A percentile compares a stretch with the other conserved stretches of the same genome.
Conservation (phyloP, 2,888 invertebrate species). For the Stenotaenia linearis region DNA sequence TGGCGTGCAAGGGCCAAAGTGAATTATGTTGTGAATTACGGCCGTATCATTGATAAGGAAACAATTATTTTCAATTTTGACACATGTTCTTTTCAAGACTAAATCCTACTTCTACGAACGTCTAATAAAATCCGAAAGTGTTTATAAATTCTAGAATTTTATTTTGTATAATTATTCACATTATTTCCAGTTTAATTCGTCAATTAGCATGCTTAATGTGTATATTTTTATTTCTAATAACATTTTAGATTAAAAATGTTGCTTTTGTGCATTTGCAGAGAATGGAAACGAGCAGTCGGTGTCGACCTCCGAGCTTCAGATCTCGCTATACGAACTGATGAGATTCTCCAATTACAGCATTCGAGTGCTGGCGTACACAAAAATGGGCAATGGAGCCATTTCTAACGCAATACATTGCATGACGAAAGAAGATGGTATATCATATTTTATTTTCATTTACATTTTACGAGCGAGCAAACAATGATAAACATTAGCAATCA, state of each 20-base stretch:
- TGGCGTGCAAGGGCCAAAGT: background rate
- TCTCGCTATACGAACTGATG: conserved; percentile 39
- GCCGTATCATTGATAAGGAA: background rate
- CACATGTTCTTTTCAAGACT: background rate
- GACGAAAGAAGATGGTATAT: conserved; percentile 46
- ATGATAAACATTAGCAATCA: background rate
- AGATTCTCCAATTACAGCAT: conserved; percentile 49
- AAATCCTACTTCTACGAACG: background rate
- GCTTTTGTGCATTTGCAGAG: background rate
- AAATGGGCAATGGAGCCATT: conserved; percentile 47
- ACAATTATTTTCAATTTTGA: background rate
- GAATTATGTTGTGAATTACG: background rate
- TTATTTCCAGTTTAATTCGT: no score
- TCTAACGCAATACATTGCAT: conserved; percentile 44
- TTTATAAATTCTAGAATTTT: no score
- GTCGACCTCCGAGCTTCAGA: background rate
- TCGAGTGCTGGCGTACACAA: conserved; percentile 47
- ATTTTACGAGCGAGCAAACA: background rate
- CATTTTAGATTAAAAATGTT: background rate
- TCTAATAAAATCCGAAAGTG: no score
- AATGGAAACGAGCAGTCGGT: background rate
- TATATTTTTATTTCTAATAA: no score
- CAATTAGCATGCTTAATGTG: no score
- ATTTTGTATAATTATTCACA: no score
- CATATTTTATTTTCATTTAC: background rate